phyloP scores from a whole-genome alignment of 2,113 vertebrate species.

The Rhynchopsitta pachyrhyncha region DNA sequence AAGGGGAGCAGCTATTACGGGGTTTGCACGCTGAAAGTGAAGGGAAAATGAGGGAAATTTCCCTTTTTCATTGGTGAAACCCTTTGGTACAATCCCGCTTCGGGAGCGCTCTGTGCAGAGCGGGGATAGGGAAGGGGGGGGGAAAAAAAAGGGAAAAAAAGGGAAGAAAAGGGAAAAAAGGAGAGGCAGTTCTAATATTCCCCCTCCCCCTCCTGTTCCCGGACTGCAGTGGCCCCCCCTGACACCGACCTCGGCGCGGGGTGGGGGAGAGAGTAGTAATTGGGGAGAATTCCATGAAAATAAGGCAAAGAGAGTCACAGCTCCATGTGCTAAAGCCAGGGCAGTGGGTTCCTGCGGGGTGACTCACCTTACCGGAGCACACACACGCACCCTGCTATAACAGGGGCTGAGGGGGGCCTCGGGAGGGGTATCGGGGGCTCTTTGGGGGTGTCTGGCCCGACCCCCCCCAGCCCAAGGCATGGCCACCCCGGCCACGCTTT shows the following conservation, averaged over 20 bases:
- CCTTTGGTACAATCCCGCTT: not conserved
- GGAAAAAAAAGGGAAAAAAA: no score
- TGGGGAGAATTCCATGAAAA: not conserved
- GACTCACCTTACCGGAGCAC: not conserved
- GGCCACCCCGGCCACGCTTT: not conserved
- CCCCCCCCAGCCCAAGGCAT: not conserved
- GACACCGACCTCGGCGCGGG: not conserved
- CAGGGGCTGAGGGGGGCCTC: not conserved
- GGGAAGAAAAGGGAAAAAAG: not conserved
- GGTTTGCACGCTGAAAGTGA: not conserved
- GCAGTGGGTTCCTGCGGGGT: not conserved
- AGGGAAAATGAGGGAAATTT: not conserved
- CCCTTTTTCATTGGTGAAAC: not conserved
- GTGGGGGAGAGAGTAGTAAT: not conserved
- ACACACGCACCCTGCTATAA: not conserved
- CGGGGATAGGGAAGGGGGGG: fast-evolving
- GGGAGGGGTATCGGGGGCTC: not conserved
- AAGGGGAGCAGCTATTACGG: not conserved
- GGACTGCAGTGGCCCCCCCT: not conserved
- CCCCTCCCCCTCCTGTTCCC: not conserved
- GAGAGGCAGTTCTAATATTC: not conserved
- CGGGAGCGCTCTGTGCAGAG: not conserved
- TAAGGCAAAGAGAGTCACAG: not conserved
- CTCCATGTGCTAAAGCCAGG: fast-evolving
- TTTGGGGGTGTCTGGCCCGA: not conserved